Percentiles rank a stretch among this genome's conserved stretches.
Conservation (phyloP, 2,888 invertebrate species). For the Autographa pulchrina region DNA sequence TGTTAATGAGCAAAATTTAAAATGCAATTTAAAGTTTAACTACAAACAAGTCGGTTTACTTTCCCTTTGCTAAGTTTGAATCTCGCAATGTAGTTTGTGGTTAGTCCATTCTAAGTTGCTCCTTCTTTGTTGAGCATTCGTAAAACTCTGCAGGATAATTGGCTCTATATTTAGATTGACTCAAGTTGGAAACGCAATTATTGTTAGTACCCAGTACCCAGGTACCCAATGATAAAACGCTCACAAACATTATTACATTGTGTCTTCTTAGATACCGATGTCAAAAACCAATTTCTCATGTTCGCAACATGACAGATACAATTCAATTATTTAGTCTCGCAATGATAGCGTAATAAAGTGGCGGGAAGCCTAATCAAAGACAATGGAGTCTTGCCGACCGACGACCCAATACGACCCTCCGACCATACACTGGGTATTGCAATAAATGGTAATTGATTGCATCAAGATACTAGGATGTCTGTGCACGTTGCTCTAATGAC, state of each 20-base stretch:
- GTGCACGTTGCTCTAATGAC: conserved; percentile 54
- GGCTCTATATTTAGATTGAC: conserved; percentile 58
- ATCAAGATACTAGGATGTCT: conserved; percentile 64
- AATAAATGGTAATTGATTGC: conserved; percentile 68
- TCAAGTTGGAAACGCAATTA: conserved; percentile 13
- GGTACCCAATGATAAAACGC: conserved; percentile 4
- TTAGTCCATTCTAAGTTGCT: conserved; percentile 75
- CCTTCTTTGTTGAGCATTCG: conserved; percentile 74
- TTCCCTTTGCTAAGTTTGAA: conserved; percentile 83
- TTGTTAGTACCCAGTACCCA: conserved; percentile 1
- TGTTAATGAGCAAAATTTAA: conserved; percentile 84
- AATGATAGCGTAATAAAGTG: conserved; percentile 52
- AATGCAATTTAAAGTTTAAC: conserved; percentile 87
- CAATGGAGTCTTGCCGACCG: conserved; percentile 56
- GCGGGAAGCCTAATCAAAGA: conserved; percentile 64
- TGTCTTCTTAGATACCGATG: not conserved
- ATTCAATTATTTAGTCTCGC: conserved; percentile 49
- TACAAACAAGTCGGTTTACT: conserved; percentile 82
- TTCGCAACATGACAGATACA: conserved; percentile 44
- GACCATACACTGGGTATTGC: conserved; percentile 58
- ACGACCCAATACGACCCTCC: conserved; percentile 41
- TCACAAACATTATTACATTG: conserved; percentile 16
- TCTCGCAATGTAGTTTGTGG: conserved; percentile 79
- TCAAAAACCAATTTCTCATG: conserved; percentile 27
- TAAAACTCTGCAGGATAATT: conserved; percentile 73